These are phyloP conservation scores for Malurus elegans DNA, from an alignment of 2,113 vertebrate genomes.

Conservation along the genomic window DNA sequence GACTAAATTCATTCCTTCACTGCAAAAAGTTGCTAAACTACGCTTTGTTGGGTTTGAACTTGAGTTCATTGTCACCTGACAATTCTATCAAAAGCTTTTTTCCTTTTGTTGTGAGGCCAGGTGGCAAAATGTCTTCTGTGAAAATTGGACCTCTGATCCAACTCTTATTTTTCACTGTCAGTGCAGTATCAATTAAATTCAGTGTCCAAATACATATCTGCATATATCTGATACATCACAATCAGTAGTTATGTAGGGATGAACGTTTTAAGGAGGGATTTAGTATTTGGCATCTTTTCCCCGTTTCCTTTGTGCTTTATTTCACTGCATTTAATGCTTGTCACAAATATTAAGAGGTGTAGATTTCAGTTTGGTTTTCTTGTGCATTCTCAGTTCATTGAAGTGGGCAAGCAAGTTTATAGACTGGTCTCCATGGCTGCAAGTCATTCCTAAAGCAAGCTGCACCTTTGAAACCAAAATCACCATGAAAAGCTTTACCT, in stretches of 20 bases:
- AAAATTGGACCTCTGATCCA: constrained; percentile 9
- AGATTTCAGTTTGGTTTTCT: background rate
- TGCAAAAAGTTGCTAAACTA: constrained; percentile 19
- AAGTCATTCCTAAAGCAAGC: background rate
- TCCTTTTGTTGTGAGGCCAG: constrained; percentile 40
- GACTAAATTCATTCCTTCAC: constrained; percentile 1
- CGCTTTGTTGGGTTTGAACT: constrained; percentile 24
- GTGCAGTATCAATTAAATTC: background rate
- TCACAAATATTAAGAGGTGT: background rate
- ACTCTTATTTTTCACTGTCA: background rate
- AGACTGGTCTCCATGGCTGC: background rate
- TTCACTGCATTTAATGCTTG: background rate
- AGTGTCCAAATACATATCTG: background rate
- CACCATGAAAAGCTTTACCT: background rate
- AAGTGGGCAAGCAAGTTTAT: background rate
- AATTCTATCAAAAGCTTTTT: constrained; percentile 46
- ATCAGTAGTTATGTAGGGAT: background rate
- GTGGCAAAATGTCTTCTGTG: constrained; percentile 30
- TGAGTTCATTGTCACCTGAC: constrained; percentile 13
- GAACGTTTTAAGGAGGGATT: background rate
- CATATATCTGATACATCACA: background rate
- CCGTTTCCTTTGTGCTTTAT: background rate
- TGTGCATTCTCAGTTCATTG: background rate
- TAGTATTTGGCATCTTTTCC: background rate
- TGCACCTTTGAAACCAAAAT: background rate